Evolutionary conservation across 2,797 vertebrate genomes (phyloP), one percentile per base, ranked within the genome.

Genomic region (Syngnathus acus): DNA sequence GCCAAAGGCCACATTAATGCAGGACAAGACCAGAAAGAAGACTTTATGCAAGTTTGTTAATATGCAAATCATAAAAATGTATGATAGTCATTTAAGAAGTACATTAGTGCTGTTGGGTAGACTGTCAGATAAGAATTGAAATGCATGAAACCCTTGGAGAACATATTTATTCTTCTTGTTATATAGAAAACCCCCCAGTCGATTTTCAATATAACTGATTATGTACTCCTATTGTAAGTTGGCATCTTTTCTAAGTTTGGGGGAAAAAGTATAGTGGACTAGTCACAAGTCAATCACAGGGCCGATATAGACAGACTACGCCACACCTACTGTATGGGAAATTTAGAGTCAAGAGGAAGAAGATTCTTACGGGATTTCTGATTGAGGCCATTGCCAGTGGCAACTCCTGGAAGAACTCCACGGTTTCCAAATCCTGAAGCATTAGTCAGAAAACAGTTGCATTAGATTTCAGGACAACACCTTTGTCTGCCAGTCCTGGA

Each of bases 381-480:
- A 83, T 88, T 95, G 57, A 99, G 89, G 75, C 92, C 93, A 9
- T 79, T 87, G 68, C 97, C 97, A 4, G 92, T 95, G 51, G 95
- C 91, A 6, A 99, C 95, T 0, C 97, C 97, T 0, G 97, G 97
- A 69, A 99, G 89, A 76, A 99, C 93, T 21, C 95, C 95, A 9
- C 85, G 88, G 3, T 89, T 89, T 51, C 83, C 85, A 72, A 90
- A 92, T n/a, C 90, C 91, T 93, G 68, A 63, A 60, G 38, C 32
- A 9, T 8, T 32, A 76, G 65, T 17, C 54, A 62, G 45, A 64
- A 9, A 59, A 23, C 19, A 32, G 1, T 2, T 4, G 13, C 6
- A 39, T 54, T 21, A 48, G 58, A 64, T 48, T 6, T 8, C 6
- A 17, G 53, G 21, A 9, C 9, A 11, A 8, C 2, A 5, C 23